Base-by-base conservation (phyloP, 35 echinoderm and acorn worm genomes). In the Chiridota heheva region DNA sequence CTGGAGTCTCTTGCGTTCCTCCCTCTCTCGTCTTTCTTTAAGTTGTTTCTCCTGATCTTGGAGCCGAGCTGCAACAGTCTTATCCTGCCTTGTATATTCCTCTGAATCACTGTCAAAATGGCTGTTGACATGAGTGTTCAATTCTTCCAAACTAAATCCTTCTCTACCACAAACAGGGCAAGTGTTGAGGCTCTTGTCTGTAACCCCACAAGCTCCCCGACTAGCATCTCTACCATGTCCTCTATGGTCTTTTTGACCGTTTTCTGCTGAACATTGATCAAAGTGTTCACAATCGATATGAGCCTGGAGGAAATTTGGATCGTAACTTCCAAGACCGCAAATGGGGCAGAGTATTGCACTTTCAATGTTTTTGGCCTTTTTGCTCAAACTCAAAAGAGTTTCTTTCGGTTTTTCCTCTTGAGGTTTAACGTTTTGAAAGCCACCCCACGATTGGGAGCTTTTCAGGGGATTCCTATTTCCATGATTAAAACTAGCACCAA, bases 321-420 rank as follows among this genome's bases (percentile, higher is more conserved):
- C 85, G 44, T 88, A 93, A 72, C 72, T 83, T 29, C 90, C 90
- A 15, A 93, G 85, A 0, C 85, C 84, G 69, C 90, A 93, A 26
- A 93, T 63, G 0, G 90, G 90, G 40, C 90, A 93, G 22, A 87
- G 58, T 35, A 86, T 72, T 20, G 66, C 49, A 30, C 39, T 39
- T 30, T 93, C 59, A 10, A 93, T 37, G 28, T 88, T 81, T 13
- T 92, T 87, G 18, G 85, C 85, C 57, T 45, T 64, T 56, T 83
- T 67, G 61, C 90, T 93, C 1, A 92, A 69, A 40, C 71, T 88
- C 16, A 93, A 65, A 13, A 93, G 64, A 35, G 90, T 93, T 44
- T 80, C 78, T 53, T 93, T 93, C 51, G 77, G 77, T 46, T 82
- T 64, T 17, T 4, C 2, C 5, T n/a, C n/a, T n/a, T n/a, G n/a